Evolutionary conservation across 2,888 invertebrate species (phyloP), one percentile per base, ranked within the genome.

Genomic region (Polymixis lichenea): DNA sequence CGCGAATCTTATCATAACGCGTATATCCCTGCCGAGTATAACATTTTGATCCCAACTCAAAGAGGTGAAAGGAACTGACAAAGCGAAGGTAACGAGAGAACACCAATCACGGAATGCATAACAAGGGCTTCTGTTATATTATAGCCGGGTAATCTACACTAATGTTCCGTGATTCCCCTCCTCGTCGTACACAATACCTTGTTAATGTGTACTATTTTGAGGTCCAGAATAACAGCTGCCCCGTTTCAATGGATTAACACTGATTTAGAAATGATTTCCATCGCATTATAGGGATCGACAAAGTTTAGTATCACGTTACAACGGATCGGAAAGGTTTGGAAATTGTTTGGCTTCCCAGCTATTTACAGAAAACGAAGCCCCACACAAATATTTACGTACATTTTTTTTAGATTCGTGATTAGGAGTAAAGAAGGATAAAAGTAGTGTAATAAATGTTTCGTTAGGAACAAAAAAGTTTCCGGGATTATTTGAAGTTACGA

Each of bases 101-200:
- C 77, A 84, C 85, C 88, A 91, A 90, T 90, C 89, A 88, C 86
- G 79, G 86, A 88, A 89, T 91, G 90, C 88, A 88, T 90, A 91
- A 91, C 88, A 88, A 89, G 88, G 78, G 76, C 78, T 87, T 84
- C 82, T 72, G 78, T 86, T 87, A 74, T 80, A 83, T 77, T 81
- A 84, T 65, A 69, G 60, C 38, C 2, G 11, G 55, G 73, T 84
- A 80, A 88, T 78, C 68, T 72, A 68, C 66, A 71, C 70, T 75
- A 80, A 89, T 83, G 78, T 80, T 80, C 75, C 75, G 76, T 61
- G 79, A 82, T 77, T 88, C 62, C 75, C 19, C 61, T 74, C 68
- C 58, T 71, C 68, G 79, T 78, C 78, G 73, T 75, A 43, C 60
- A 72, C 53, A 78, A 76, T 79, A 76, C 25, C 69, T 51, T 55